These are phyloP conservation scores for Drosophila kanapiae DNA, from an alignment of 1,140 invertebrate species.

Conservation along the genomic window DNA sequence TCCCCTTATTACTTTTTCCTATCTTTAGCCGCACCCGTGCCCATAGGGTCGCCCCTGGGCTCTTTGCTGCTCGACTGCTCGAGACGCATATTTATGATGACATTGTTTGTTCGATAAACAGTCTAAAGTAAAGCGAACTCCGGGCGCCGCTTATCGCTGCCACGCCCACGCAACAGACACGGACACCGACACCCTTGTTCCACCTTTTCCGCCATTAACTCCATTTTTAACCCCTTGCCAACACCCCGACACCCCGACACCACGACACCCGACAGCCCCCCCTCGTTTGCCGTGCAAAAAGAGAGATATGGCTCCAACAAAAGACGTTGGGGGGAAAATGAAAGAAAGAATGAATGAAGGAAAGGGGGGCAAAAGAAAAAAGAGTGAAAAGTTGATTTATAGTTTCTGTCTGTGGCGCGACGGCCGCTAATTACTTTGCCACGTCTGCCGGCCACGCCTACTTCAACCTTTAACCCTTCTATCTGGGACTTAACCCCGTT, in stretches of 20 bases:
- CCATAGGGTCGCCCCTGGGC: not conserved
- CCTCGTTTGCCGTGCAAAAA: not conserved
- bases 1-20: not conserved
- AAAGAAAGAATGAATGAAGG: not conserved
- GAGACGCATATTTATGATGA: constrained; percentile 80
- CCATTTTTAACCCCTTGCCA: constrained; percentile 5
- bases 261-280: not conserved
- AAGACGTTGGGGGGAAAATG: constrained; percentile 31
- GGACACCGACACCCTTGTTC: constrained; percentile 22
- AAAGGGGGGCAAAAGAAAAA: not conserved
- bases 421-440: constrained; percentile 81
- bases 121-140: constrained; percentile 66
- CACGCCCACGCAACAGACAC: constrained; percentile 59
- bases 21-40: constrained; percentile 26
- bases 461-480: constrained; percentile 14
- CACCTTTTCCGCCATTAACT: not conserved
- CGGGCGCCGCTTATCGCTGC: constrained; percentile 9
- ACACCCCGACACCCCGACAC: not conserved
- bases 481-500: constrained; percentile 5
- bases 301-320: constrained; percentile 47
- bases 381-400: constrained; percentile 74
- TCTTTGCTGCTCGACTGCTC: constrained; percentile 9
- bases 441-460: constrained; percentile 71
- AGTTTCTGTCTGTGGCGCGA: constrained; percentile 76
- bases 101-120: constrained; percentile 84